Evolutionary conservation across 2,797 vertebrate species (phyloP).

Genomic region (Hydrolagus colliei): DNA sequence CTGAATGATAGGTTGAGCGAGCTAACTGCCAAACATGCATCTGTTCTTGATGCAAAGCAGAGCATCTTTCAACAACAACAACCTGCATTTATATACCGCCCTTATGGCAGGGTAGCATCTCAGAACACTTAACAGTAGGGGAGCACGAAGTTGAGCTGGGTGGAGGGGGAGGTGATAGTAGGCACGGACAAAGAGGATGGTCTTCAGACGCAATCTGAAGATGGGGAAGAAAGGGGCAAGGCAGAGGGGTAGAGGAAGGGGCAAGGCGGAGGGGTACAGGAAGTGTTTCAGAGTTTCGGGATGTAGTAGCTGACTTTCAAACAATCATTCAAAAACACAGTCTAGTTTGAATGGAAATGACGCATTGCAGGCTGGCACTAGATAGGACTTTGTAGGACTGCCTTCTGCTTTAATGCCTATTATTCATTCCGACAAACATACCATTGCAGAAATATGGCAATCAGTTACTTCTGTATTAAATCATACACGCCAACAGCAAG

Average conservation of each 20-base stretch:
- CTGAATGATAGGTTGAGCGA: background rate
- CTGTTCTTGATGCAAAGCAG: background rate
- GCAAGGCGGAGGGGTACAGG: too few species aligned
- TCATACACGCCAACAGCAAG: background rate
- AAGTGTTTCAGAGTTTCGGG: too few species aligned
- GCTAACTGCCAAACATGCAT: background rate
- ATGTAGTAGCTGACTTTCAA: background rate
- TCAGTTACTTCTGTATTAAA: background rate
- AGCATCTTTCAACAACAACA: background rate
- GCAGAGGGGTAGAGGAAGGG: too few species aligned
- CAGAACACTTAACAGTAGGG: too few species aligned
- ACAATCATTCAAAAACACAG: background rate
- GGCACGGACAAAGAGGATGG: too few species aligned
- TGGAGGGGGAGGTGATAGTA: too few species aligned
- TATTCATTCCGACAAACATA: background rate
- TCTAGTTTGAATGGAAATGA: background rate
- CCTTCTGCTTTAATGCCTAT: background rate
- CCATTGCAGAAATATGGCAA: background rate
- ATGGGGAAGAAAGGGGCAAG: too few species aligned
- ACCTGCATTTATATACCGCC: too few species aligned
- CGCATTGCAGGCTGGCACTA: background rate
- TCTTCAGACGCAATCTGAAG: too few species aligned
- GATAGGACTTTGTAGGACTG: too few species aligned
- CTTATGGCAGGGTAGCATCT: too few species aligned
- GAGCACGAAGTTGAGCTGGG: too few species aligned